Percentiles rank a stretch among this genome's conserved stretches.
Evolutionary conservation across 2,797 vertebrate genomes (phyloP).

Genomic region (Alcedo atthis): DNA sequence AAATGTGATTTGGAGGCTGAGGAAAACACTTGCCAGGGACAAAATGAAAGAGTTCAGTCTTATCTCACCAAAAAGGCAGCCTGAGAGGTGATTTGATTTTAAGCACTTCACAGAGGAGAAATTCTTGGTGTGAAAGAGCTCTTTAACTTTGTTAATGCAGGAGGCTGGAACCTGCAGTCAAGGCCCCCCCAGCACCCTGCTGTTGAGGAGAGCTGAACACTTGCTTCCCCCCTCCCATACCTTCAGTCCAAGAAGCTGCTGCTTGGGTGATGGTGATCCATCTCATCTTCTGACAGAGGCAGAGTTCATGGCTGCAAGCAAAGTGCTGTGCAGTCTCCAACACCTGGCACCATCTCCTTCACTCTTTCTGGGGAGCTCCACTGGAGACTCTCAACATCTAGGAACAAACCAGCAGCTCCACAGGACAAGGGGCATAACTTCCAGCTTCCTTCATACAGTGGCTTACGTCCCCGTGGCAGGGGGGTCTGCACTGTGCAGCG

Average conservation of each 20-base stretch:
- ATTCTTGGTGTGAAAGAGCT: neutral
- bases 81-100: neutral
- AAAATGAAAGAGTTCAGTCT: neutral
- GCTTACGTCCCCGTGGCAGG: neutral
- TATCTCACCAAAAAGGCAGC: neutral
- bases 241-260: neutral
- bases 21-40: neutral
- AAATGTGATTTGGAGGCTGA: neutral
- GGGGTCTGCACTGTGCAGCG: neutral
- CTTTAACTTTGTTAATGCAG: neutral
- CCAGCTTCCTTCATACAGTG: neutral
- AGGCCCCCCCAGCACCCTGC: neutral
- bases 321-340: neutral
- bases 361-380: neutral
- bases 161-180: neutral
- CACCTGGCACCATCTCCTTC: neutral
- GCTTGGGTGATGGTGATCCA: neutral
- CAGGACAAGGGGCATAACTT: neutral
- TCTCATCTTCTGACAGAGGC: neutral
- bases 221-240: neutral
- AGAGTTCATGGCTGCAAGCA: neutral
- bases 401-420: neutral
- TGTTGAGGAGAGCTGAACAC: neutral
- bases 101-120: neutral
- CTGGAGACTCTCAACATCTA: neutral